Conservation (phyloP, 2,797 vertebrate genomes). For the Muscicapa comitata region DNA sequence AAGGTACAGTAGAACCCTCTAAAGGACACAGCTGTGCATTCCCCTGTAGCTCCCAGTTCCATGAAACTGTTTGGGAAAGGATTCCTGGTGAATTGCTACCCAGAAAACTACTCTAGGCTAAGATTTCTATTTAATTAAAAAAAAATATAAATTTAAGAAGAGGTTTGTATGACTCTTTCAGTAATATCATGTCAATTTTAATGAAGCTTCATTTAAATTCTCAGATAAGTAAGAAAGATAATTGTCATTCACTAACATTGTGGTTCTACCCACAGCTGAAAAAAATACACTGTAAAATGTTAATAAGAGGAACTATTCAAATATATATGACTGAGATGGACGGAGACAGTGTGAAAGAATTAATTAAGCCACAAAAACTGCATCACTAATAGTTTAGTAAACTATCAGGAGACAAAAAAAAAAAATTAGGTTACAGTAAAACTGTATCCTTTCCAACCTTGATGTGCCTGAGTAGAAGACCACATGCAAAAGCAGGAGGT, state of each 20-base stretch:
- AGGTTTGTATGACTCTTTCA: neutral
- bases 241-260: slow-evolving; percentile 45
- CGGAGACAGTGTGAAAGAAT: neutral
- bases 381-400: neutral
- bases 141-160: neutral
- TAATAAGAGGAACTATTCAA: slow-evolving; percentile 48
- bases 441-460: slow-evolving; percentile 32
- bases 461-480: neutral
- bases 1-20: neutral
- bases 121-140: slow-evolving; percentile 25
- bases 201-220: slow-evolving; percentile 53
- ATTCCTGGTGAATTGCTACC: slow-evolving; percentile 4
- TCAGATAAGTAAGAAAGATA: slow-evolving; percentile 49
- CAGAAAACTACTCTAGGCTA: slow-evolving; percentile 5
- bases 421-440: neutral
- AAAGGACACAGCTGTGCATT: slow-evolving; percentile 18
- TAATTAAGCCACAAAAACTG: slow-evolving; percentile 18
- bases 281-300: slow-evolving; percentile 55
- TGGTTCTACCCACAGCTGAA: slow-evolving; percentile 46
- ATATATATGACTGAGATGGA: slow-evolving; percentile 12
- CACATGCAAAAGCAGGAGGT: slow-evolving; percentile 15
- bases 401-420: neutral
- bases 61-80: slow-evolving; percentile 32
- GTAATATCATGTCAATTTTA: slow-evolving; percentile 48
- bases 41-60: neutral